Base-by-base conservation (phyloP, 2,113 vertebrate genomes). In the Equus quagga region DNA sequence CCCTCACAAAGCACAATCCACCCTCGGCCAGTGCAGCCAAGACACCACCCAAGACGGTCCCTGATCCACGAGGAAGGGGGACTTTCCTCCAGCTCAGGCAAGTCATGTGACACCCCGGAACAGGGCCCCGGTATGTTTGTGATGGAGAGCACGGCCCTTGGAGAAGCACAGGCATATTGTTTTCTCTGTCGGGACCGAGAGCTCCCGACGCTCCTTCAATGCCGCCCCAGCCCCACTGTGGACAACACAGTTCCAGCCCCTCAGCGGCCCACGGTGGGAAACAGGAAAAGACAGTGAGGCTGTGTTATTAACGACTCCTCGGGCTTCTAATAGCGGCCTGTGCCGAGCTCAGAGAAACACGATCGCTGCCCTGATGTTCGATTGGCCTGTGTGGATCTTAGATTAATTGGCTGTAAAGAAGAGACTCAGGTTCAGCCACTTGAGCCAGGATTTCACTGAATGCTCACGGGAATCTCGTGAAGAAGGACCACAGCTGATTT, bases 81-180 rank as follows among this genome's bases (percentile, higher is more conserved):
- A 54, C 51, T 54, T 54, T 54, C 49, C 76, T 28, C 15, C 6
- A 0, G 4, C 31, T 21, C 5, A 0, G 7, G 58, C 58, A 7
- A 62, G 70, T 31, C 87, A 31, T 0, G 12, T 33, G 83, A 79
- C 0, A 0, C 12, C 73, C 31, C 1, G 0, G 49, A 44, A 33
- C 0, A 2, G 33, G 2, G 82, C 21, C 49, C 28, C 70, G 8
- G 36, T 0, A 0, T 76, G 46, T 17, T 9, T 73, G 12, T 0
- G 0, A 49, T 6, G 51, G 54, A 21, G n/a, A 49, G 23, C 7
- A 0, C 5, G 7, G 58, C 56, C 44, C 54, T 4, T 1, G 0
- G 19, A 54, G 54, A 9, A 1, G 60, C 11, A 0, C 1, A 0
- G 31, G n/a, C 8, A 7, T 1, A 33, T 0, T 24, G 49, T 64